Percentiles rank a stretch among this genome's conserved stretches.
These are phyloP conservation scores for Piezodorus guildinii DNA, from an alignment of 1,140 invertebrate species.

Conservation along the genomic window DNA sequence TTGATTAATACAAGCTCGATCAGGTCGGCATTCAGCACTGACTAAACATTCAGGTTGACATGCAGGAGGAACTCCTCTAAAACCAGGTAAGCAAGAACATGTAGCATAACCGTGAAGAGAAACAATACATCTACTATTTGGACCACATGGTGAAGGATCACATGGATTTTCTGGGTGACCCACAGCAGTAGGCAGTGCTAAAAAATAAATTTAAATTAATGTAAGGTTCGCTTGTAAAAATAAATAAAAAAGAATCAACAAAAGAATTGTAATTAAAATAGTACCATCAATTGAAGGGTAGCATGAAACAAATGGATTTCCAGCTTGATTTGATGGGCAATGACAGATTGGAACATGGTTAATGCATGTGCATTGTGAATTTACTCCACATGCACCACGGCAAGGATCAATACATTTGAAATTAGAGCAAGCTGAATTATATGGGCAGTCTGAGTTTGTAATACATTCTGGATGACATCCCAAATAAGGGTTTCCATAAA, in stretches of 20 bases:
- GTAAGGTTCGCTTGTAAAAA: not conserved
- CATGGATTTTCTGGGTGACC: conserved; percentile 33
- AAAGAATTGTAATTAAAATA: not conserved
- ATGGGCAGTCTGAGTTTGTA: conserved; percentile 59
- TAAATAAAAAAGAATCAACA: not conserved
- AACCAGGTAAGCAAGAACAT: conserved; percentile 68
- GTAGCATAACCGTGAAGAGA: conserved; percentile 56
- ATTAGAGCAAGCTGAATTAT: conserved; percentile 57
- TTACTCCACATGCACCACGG: conserved; percentile 57
- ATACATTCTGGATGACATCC: conserved; percentile 67
- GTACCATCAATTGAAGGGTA: conserved; percentile 37
- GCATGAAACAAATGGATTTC: conserved; percentile 69
- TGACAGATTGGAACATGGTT: conserved; percentile 69
- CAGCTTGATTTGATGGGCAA: conserved; percentile 55
- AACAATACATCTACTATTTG: conserved; percentile 61
- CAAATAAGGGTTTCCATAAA: conserved; percentile 49
- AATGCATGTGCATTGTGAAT: conserved; percentile 58
- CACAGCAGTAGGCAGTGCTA: conserved; percentile 17
- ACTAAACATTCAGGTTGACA: conserved; percentile 70
- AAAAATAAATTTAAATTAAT: not conserved
- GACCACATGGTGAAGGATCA: conserved; percentile 63
- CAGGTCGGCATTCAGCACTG: conserved; percentile 65
- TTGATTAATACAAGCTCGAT: conserved; percentile 62
- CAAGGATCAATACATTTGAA: conserved; percentile 72
- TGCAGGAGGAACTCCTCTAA: conserved; percentile 61